These are phyloP conservation scores for Entomobrya multifasciata DNA, from an alignment of 2,888 invertebrate species.

Conservation along the genomic window DNA sequence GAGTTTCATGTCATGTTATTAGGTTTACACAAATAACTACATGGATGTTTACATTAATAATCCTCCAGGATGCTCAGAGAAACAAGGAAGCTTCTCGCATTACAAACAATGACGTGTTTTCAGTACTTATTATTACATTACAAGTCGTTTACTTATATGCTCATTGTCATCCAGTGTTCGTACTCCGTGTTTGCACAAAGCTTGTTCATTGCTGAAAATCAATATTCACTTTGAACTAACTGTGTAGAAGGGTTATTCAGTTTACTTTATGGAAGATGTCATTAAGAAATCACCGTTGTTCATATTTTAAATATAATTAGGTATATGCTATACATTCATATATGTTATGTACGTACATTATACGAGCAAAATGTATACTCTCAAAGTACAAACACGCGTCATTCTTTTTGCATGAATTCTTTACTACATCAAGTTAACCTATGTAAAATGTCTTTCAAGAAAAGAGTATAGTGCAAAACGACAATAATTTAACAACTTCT, in stretches of 20 bases:
- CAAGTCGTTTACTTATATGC: slow-evolving; percentile 4
- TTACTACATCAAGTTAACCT: background rate
- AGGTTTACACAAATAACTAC: background rate
- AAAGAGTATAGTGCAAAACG: background rate
- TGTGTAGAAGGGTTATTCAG: background rate
- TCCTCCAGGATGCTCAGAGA: background rate
- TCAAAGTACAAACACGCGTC: background rate
- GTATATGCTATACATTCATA: no score
- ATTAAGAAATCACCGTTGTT: slow-evolving; percentile 49
- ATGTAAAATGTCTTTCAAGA: background rate
- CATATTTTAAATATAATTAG: background rate
- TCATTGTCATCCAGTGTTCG: slow-evolving; percentile 38
- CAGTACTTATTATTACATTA: slow-evolving; percentile 40
- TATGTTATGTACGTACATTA: no score
- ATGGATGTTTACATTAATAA: background rate
- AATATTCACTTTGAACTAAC: background rate
- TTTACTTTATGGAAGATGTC: slow-evolving; percentile 53
- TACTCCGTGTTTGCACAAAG: no score
- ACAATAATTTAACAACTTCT: slow-evolving; percentile 14
- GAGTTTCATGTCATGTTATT: slow-evolving; percentile 11
- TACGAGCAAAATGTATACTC: background rate
- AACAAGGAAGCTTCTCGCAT: slow-evolving; percentile 37
- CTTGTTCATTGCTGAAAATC: no score
- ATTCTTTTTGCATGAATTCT: no score
- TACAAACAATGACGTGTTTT: slow-evolving; percentile 19